Conservation (phyloP, 2,113 vertebrate genomes). For the Cercocebus atys region DNA sequence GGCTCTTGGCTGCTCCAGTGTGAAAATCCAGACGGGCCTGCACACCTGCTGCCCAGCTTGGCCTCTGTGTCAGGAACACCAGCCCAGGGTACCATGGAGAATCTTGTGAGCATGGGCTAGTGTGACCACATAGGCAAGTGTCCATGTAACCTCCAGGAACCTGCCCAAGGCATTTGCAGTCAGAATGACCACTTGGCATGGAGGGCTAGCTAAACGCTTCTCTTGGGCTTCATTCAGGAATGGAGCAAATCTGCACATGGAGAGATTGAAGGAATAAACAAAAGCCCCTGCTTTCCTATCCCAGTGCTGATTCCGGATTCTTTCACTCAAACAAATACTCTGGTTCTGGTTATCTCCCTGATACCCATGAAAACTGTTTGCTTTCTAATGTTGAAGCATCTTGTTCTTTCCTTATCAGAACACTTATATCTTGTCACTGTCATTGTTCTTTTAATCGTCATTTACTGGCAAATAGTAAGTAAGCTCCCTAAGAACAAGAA, state of each 20-base stretch:
- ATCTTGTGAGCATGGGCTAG: background rate
- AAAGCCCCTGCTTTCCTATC: background rate
- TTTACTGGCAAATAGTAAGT: background rate
- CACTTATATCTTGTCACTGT: background rate
- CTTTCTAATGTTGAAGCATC: background rate
- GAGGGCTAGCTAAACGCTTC: background rate
- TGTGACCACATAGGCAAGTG: background rate
- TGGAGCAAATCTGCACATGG: background rate
- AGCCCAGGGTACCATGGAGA: background rate
- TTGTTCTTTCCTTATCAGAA: background rate
- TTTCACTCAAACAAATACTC: background rate
- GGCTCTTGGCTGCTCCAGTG: background rate
- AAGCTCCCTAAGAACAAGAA: background rate
- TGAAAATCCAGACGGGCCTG: background rate
- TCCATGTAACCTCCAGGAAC: background rate
- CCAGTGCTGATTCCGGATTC: background rate
- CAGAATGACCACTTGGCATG: background rate
- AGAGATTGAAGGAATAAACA: background rate
- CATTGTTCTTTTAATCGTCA: background rate
- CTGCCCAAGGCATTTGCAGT: background rate
- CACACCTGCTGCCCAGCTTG: background rate
- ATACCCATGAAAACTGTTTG: background rate
- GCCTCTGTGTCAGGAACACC: background rate
- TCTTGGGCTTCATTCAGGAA: background rate
- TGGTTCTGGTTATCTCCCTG: background rate